Percentiles rank a stretch among this genome's conserved stretches.
These are phyloP conservation scores for Prunella fulvescens DNA, from an alignment of 2,113 vertebrate genomes.

Conservation along the genomic window DNA sequence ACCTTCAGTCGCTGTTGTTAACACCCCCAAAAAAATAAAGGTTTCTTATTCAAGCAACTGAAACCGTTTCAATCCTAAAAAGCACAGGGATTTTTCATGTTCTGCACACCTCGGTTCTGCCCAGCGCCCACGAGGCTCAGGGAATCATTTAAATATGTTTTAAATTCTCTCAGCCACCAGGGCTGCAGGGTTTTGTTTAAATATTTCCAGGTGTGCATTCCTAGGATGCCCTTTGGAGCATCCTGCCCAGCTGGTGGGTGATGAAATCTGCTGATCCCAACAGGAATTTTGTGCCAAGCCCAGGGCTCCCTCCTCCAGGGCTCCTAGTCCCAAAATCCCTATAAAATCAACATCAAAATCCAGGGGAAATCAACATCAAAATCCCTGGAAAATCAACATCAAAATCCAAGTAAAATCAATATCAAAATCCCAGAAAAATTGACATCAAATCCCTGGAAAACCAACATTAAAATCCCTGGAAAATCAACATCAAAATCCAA, in stretches of 20 bases:
- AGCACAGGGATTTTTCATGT: background rate
- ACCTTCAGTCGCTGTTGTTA: constrained; percentile 30
- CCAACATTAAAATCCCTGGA: background rate
- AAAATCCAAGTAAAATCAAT: fast-evolving
- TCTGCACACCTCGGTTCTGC: background rate
- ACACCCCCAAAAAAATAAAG: background rate
- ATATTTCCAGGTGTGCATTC: background rate
- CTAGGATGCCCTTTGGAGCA: background rate
- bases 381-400: fast-evolving
- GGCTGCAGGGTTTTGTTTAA: background rate
- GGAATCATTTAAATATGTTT: constrained; percentile 31
- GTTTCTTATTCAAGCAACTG: constrained; percentile 65
- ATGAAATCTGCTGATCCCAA: background rate
- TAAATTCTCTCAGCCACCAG: background rate
- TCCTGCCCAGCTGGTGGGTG: background rate
- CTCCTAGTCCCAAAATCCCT: background rate
- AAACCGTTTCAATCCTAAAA: constrained; percentile 16
- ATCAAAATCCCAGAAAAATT: fast-evolving
- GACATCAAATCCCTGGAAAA: too few relatives aligned
- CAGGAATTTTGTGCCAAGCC: background rate
- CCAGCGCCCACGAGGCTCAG: background rate
- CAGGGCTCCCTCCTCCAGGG: background rate
- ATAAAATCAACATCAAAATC: background rate
- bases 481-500: background rate
- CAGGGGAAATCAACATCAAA: fast-evolving